These are phyloP conservation scores for Apoda limacodes DNA, from an alignment of 2,888 invertebrate species.

Conservation along the genomic window DNA sequence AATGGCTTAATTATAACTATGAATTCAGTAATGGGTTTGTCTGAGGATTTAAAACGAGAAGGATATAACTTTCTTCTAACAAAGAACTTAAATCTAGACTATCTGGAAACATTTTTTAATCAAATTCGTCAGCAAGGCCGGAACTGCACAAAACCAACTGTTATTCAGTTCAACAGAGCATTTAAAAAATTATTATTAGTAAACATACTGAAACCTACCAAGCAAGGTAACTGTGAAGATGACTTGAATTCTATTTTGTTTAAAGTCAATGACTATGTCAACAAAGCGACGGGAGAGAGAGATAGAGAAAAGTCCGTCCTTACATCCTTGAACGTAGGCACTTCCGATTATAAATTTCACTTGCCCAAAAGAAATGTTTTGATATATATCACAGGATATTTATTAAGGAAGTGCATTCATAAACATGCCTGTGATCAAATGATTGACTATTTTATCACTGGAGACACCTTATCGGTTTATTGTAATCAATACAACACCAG, in stretches of 20 bases:
- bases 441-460: background rate
- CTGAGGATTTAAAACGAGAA: too few relatives aligned
- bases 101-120: background rate
- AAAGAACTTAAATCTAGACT: too few relatives aligned
- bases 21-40: too few relatives aligned
- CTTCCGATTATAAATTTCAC: too few relatives aligned
- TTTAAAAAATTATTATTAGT: background rate
- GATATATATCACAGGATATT: conserved; percentile 1
- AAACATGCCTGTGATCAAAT: background rate
- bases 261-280: background rate
- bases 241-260: conserved; percentile 1
- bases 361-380: background rate
- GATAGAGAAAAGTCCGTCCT: background rate
- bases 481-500: too few relatives aligned
- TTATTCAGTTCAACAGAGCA: background rate
- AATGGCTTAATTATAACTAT: too few relatives aligned
- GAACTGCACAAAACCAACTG: background rate
- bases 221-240: conserved; percentile 1
- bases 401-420: conserved; percentile 1
- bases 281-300: background rate
- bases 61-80: too few relatives aligned
- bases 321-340: too few relatives aligned
- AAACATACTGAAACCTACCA: background rate
- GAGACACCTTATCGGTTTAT: background rate
- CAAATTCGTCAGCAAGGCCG: conserved; percentile 1